phyloP scores from a whole-genome alignment of 64 coral and sea anemone species.

The Platygyra sinensis region DNA sequence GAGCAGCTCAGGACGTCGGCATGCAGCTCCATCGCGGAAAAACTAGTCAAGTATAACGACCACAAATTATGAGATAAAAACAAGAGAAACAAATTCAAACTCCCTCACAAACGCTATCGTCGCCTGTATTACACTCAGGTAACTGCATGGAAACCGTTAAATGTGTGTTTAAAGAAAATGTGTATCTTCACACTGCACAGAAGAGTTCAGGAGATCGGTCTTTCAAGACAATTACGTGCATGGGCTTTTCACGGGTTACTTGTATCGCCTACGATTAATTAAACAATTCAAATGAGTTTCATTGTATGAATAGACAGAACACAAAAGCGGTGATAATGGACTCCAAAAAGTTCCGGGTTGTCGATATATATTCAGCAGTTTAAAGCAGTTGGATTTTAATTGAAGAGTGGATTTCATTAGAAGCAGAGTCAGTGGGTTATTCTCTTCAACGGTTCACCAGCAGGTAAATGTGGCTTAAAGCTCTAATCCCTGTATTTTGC shows the following conservation, averaged over 20 bases:
- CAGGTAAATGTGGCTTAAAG: not conserved
- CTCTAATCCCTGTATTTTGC: too few species aligned
- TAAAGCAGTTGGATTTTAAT: not conserved
- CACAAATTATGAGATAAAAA: not conserved
- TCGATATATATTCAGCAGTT: not conserved
- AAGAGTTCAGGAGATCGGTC: not conserved
- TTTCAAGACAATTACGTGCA: not conserved
- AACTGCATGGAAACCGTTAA: too few species aligned
- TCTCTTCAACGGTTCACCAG: not conserved
- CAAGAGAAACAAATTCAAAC: slow-evolving; percentile 1
- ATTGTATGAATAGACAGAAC: not conserved
- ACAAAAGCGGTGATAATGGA: not conserved
- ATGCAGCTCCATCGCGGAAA: not conserved
- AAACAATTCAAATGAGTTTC: not conserved
- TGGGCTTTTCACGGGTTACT: not conserved
- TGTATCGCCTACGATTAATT: not conserved
- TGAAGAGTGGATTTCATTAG: not conserved
- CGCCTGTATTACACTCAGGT: not conserved
- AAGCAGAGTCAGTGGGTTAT: not conserved
- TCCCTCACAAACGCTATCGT: not conserved
- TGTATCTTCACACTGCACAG: too few species aligned
- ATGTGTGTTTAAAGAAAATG: too few species aligned
- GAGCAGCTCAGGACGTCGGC: not conserved
- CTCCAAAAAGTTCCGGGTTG: slow-evolving; percentile 18
- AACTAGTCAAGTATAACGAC: not conserved